Conservation (phyloP, 1,140 invertebrate genomes). For the Philopotamus ludificatus region DNA sequence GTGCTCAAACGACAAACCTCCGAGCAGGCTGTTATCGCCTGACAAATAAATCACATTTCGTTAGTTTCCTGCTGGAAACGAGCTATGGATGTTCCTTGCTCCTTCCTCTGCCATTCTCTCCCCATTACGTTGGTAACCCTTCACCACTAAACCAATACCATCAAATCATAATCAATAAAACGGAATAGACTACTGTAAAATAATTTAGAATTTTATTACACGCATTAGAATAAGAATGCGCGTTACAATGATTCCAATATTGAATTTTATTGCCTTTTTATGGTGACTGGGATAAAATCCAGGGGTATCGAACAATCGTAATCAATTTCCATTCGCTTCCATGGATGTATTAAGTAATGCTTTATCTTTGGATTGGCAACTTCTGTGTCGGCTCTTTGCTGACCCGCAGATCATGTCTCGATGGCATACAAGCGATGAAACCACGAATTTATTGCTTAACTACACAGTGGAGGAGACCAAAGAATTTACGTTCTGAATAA, state of each 20-base stretch:
- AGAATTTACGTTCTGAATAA: slow-evolving; percentile 34
- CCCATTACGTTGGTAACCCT: slow-evolving; percentile 6
- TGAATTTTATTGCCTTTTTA: too few relatives aligned
- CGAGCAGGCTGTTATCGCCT: slow-evolving; percentile 35
- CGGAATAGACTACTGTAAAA: too few relatives aligned
- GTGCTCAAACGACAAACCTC: slow-evolving; percentile 30
- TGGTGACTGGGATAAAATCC: too few relatives aligned
- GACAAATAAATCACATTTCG: slow-evolving; percentile 40
- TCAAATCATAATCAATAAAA: neutral
- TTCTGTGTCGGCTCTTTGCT: too few relatives aligned
- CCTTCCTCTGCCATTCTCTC: slow-evolving; percentile 1
- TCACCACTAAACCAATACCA: neutral
- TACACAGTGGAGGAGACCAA: slow-evolving; percentile 35
- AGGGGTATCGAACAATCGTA: too few relatives aligned
- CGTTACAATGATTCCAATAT: too few relatives aligned
- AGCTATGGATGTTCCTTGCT: slow-evolving; percentile 24
- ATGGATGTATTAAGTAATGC: neutral
- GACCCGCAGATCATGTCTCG: slow-evolving; percentile 25
- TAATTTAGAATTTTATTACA: too few relatives aligned
- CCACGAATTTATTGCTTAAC: slow-evolving; percentile 34
- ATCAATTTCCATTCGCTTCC: too few relatives aligned
- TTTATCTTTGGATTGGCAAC: too few relatives aligned
- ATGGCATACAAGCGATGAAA: slow-evolving; percentile 22
- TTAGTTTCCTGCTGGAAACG: slow-evolving; percentile 40
- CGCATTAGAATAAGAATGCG: too few relatives aligned